Evolutionary conservation across 1,140 invertebrate species (phyloP), one percentile per base, ranked within the genome.

Genomic region (Danaus plexippus): DNA sequence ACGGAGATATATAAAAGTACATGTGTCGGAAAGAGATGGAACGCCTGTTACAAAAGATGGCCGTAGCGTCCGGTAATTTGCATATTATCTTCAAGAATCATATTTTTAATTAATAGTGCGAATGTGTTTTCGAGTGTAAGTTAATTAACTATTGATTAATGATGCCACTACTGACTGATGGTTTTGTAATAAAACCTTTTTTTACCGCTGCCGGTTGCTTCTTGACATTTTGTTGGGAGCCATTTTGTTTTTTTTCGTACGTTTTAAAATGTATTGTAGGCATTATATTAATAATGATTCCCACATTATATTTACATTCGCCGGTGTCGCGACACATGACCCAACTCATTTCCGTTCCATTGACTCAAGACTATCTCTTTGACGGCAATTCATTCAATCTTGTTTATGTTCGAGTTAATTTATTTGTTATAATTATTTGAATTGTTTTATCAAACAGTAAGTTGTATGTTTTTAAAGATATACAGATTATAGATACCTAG

Each of bases 101-200:
- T 68, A 56, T 44, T 59, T 64, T 76, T 76, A 80, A 78, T 76
- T 77, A 72, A 71, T 72, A 69, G 62, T 67, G 70, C 59, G 70
- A 72, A 73, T 71, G 66, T 61, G 59, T 57, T 69, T 71, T 73
- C 15, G 63, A 61, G 65, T 64, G 65, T 52, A 48, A 41, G 67
- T 78, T 79, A 75, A 79, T 78, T 82, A 75, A 56, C 53, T 43
- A 55, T 64, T 82, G 79, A 82, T 82, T 73, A 77, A 82, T 79
- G 73, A 68, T 55, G 49, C 11, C 52, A 69, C 73, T 75, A 73
- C 73, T 57, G 75, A 62, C 65, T 54, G 65, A 15, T 73, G 72
- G 67, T 71, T 59, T 54, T 58, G 49, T 60, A 67, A 73, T 74
- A 69, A 68, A 67, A 15, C 15, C 15, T 15, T 15, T 15, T 15